Conservation (phyloP, 1,140 invertebrate species). For the Nixonia krombeini region DNA sequence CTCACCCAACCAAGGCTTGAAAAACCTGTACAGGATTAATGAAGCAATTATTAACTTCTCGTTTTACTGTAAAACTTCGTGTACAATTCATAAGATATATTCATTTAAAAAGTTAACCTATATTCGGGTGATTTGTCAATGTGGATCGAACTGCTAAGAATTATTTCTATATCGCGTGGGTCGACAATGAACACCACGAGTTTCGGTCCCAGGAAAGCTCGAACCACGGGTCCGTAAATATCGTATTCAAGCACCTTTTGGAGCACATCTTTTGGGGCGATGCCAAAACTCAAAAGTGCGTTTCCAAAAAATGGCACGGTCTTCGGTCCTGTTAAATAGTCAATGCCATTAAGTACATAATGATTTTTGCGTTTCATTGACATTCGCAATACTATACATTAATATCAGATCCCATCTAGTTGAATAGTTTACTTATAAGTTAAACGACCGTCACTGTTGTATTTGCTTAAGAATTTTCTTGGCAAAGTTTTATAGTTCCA, state of each 20-base stretch:
- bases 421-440: too few relatives aligned
- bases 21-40: constrained; percentile 75
- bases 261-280: constrained; percentile 73
- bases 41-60: too few relatives aligned
- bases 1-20: constrained; percentile 92
- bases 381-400: too few relatives aligned
- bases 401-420: too few relatives aligned
- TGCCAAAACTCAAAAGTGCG: constrained; percentile 69
- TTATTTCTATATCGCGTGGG: constrained; percentile 79
- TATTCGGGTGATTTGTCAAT: constrained; percentile 84
- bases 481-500: too few relatives aligned
- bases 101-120: constrained; percentile 34
- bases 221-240: constrained; percentile 73
- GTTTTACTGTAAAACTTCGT: too few relatives aligned
- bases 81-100: too few relatives aligned
- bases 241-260: constrained; percentile 65
- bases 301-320: constrained; percentile 76
- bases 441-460: too few relatives aligned
- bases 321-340: constrained; percentile 54
- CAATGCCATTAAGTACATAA: too few relatives aligned
- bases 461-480: too few relatives aligned
- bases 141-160: constrained; percentile 80
- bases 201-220: constrained; percentile 77
- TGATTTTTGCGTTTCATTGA: too few relatives aligned
- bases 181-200: constrained; percentile 77